Evolutionary conservation across 1,140 invertebrate genomes (phyloP).

Genomic region (Platorchestia sp.): DNA sequence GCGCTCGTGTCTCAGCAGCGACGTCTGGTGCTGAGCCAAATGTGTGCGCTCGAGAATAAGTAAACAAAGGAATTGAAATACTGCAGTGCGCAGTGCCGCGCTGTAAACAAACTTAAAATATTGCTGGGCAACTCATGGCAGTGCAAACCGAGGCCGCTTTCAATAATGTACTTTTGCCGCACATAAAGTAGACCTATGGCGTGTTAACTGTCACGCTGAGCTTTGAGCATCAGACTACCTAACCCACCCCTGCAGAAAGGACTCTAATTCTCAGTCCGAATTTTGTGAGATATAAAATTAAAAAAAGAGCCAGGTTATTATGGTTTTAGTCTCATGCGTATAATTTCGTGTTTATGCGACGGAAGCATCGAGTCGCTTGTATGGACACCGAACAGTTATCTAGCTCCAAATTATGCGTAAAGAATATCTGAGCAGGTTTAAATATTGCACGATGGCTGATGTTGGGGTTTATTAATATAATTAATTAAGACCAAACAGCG

Average conservation of each 20-base stretch:
- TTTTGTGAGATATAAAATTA: neutral
- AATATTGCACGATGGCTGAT: neutral
- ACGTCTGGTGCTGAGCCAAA: neutral
- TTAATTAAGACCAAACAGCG: neutral
- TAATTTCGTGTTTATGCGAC: no score
- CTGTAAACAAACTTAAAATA: neutral
- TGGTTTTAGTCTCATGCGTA: neutral
- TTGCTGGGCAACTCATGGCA: neutral
- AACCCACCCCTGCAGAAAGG: neutral
- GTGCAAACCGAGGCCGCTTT: neutral
- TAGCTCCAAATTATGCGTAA: neutral
- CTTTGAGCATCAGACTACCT: neutral
- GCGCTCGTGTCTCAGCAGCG: neutral
- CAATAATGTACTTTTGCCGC: neutral
- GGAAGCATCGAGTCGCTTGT: neutral
- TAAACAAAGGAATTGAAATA: neutral
- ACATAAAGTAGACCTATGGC: neutral
- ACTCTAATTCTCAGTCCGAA: neutral
- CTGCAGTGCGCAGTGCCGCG: neutral
- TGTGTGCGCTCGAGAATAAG: neutral
- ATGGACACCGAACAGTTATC: no score
- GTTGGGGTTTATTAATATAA: neutral
- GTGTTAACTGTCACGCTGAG: neutral
- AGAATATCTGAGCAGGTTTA: neutral
- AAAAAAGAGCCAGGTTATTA: no score